phyloP scores from a whole-genome alignment of 2,113 vertebrate species.

The Mandrillus leucophaeus region DNA sequence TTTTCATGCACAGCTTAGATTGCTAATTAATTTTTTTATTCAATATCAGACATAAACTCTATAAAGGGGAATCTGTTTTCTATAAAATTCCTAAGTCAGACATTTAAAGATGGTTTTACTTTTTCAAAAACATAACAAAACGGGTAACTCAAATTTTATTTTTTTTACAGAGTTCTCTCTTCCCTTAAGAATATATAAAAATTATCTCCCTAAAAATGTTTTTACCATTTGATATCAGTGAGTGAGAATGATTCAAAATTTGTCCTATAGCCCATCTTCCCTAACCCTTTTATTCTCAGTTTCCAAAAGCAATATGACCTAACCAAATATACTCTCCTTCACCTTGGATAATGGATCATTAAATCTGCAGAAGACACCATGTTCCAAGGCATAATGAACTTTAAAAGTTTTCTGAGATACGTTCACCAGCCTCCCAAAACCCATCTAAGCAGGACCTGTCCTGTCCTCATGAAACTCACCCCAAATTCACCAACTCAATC shows the following conservation, averaged over 20 bases:
- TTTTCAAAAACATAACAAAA: background rate
- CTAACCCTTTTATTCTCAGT: background rate
- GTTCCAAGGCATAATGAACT: background rate
- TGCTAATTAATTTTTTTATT: background rate
- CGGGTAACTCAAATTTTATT: background rate
- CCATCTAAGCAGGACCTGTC: background rate
- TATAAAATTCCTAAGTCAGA: conserved; percentile 13
- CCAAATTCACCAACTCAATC: background rate
- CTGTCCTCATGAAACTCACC: background rate
- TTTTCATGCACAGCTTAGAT: background rate
- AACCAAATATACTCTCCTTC: background rate
- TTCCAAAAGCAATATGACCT: background rate
- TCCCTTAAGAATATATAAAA: background rate
- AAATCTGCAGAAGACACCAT: background rate
- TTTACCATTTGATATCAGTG: background rate
- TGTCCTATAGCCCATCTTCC: background rate
- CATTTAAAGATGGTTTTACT: conserved; percentile 15
- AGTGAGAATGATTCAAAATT: conserved; percentile 17
- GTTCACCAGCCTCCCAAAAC: background rate
- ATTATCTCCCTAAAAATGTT: background rate
- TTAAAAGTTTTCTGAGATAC: background rate
- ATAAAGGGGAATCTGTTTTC: background rate
- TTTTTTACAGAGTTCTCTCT: background rate
- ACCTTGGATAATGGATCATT: background rate
- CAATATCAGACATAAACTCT: background rate